These are phyloP conservation scores for Glyptemys insculpta DNA, from an alignment of 2,797 vertebrate genomes.

Conservation along the genomic window DNA sequence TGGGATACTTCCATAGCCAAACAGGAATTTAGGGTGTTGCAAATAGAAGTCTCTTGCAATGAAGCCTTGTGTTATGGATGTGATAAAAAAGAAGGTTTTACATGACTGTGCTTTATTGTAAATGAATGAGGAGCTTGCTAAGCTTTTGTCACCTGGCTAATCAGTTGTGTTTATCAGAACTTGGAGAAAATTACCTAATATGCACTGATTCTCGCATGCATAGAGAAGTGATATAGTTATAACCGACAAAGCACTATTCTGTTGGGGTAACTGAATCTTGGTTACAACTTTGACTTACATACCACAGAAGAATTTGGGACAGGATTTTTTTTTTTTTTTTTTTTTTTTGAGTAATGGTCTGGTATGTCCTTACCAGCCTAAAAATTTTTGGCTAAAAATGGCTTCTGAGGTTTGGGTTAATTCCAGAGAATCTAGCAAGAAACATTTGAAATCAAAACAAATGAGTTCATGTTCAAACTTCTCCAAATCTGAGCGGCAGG, in stretches of 20 bases:
- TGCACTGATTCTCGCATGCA: rapidly evolving
- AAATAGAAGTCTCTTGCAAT: rapidly evolving
- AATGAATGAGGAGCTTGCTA: rapidly evolving
- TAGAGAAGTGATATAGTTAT: background rate
- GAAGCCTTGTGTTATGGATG: rapidly evolving
- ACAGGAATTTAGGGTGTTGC: background rate
- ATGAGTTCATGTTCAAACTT: slow-evolving; percentile 75
- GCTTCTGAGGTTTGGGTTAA: slow-evolving; percentile 76
- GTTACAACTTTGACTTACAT: slow-evolving; percentile 48
- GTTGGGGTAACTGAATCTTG: background rate
- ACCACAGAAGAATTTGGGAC: slow-evolving; percentile 55
- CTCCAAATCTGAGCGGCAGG: background rate
- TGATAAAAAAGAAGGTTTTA: rapidly evolving
- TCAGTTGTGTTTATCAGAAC: rapidly evolving
- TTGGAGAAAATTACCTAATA: background rate
- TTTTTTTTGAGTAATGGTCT: slow-evolving; percentile 3
- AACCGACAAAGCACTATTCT: background rate
- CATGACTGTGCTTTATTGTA: background rate
- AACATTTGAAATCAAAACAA: slow-evolving; percentile 76
- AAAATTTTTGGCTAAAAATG: slow-evolving; percentile 74
- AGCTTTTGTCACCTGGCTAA: rapidly evolving
- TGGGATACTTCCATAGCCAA: background rate
- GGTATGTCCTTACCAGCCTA: slow-evolving; percentile 72
- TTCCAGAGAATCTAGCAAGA: slow-evolving; percentile 71
- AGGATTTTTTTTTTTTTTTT: background rate